phyloP scores from a whole-genome alignment of 2,113 vertebrate species.

The Calidris pugnax region DNA sequence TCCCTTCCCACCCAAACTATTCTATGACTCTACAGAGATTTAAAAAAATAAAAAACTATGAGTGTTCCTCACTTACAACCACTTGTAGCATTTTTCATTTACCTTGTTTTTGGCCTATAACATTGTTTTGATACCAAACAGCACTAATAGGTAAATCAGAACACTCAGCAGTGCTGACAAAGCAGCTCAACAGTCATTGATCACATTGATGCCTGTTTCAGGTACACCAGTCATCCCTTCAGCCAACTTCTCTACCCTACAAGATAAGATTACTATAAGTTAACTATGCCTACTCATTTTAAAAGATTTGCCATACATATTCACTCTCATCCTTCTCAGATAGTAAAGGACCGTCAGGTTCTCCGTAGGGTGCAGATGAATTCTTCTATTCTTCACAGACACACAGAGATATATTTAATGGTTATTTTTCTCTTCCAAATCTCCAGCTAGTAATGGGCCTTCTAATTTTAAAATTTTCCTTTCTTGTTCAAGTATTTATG shows the following conservation, averaged over 20 bases:
- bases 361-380: not conserved
- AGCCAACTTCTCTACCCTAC: not conserved
- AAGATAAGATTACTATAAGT: not conserved
- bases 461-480: not conserved
- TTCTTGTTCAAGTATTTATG: not conserved
- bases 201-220: not conserved
- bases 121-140: not conserved
- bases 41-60: not conserved
- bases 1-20: too few relatives aligned
- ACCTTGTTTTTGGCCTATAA: not conserved
- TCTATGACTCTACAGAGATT: too few relatives aligned
- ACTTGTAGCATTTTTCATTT: not conserved
- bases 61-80: not conserved
- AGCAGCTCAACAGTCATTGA: fast-evolving
- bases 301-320: not conserved
- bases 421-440: not conserved
- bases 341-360: not conserved
- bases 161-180: not conserved
- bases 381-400: not conserved
- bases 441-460: not conserved
- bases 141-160: not conserved
- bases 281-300: not conserved
- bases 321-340: not conserved
- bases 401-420: not conserved
- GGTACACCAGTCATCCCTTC: not conserved